phyloP scores from a whole-genome alignment of 2,113 vertebrate genomes.

The Macrotus californicus region DNA sequence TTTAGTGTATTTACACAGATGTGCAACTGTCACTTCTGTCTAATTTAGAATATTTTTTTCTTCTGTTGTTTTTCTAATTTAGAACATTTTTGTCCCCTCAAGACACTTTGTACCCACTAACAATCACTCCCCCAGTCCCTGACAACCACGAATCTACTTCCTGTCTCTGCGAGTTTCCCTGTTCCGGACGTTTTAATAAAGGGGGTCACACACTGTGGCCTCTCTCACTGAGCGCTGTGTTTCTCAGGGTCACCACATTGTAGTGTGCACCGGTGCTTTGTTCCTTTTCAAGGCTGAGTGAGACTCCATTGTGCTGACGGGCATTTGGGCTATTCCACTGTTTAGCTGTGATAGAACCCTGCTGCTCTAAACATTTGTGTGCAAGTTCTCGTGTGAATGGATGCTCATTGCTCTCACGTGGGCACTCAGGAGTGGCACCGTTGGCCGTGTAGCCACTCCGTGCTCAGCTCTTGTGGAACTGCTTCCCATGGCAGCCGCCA shows the following conservation, averaged over 20 bases:
- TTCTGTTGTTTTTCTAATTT: background rate
- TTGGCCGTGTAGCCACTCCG: rapidly evolving
- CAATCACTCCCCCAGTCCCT: background rate
- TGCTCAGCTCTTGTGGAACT: too few relatives aligned
- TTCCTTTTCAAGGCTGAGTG: background rate
- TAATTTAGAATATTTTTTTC: background rate
- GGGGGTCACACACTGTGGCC: rapidly evolving
- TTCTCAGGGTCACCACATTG: rapidly evolving
- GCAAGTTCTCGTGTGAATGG: rapidly evolving
- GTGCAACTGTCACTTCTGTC: background rate
- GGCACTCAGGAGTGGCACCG: background rate
- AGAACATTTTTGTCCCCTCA: background rate
- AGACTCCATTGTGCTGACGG: rapidly evolving
- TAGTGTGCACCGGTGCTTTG: rapidly evolving
- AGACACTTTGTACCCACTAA: background rate
- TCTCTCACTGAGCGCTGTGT: rapidly evolving
- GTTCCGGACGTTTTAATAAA: rapidly evolving
- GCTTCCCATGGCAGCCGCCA: background rate
- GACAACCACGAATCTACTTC: rapidly evolving
- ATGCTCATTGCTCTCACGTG: rapidly evolving
- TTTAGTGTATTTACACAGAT: background rate
- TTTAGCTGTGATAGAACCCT: rapidly evolving
- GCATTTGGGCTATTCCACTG: background rate
- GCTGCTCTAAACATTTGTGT: rapidly evolving
- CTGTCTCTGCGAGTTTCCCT: background rate